phyloP scores from a whole-genome alignment of 2,113 vertebrate genomes.

The Chauna torquata region DNA sequence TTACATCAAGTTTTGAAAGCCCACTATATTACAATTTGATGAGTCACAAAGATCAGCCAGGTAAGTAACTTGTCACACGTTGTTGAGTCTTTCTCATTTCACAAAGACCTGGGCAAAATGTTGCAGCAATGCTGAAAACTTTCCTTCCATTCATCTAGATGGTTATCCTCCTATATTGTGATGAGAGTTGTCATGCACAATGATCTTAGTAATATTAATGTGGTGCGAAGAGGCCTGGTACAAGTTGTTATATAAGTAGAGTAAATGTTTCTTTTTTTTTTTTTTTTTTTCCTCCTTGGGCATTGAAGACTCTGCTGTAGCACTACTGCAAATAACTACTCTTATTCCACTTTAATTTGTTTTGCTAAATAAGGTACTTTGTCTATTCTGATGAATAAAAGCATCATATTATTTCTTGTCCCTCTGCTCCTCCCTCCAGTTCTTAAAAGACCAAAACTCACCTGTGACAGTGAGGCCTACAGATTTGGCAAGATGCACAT shows the following conservation, averaged over 20 bases:
- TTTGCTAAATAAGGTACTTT: neutral
- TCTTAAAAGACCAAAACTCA: neutral
- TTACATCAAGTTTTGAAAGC: constrained; percentile 69
- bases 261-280: neutral
- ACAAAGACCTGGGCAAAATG: constrained; percentile 12
- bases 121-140: neutral
- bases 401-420: neutral
- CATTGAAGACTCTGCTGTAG: neutral
- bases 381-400: neutral
- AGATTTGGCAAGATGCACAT: neutral
- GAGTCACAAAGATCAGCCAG: constrained; percentile 72
- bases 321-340: neutral
- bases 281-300: neutral
- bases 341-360: neutral
- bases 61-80: constrained; percentile 44
- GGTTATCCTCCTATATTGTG: neutral
- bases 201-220: constrained; percentile 13
- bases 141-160: neutral
- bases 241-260: neutral
- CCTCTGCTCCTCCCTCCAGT: neutral
- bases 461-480: neutral
- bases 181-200: neutral
- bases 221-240: neutral
- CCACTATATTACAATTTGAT: constrained; percentile 65
- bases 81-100: constrained; percentile 43